These are phyloP conservation scores for Patella pellucida DNA, from an alignment of 2,888 invertebrate species.

Conservation along the genomic window DNA sequence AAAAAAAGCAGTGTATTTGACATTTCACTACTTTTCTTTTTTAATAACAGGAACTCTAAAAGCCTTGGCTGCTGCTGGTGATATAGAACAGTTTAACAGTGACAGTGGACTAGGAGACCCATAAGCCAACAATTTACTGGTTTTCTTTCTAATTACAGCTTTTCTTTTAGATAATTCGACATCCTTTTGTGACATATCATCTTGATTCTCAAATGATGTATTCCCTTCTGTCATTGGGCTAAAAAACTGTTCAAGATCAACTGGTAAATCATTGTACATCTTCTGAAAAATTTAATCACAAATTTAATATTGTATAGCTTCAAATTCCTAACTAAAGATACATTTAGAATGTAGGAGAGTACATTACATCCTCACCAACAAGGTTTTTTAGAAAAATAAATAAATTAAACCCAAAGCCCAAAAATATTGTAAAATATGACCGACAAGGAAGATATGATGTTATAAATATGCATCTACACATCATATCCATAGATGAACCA, in stretches of 20 bases:
- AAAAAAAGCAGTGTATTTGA: too few relatives aligned
- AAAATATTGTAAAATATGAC: too few relatives aligned
- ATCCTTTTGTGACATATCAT: slow-evolving; percentile 20
- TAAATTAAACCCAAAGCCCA: too few relatives aligned
- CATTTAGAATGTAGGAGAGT: too few relatives aligned
- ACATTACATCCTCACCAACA: too few relatives aligned
- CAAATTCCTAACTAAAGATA: too few relatives aligned
- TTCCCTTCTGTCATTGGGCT: slow-evolving; percentile 19
- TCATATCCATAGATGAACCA: too few relatives aligned
- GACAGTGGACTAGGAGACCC: slow-evolving; percentile 46
- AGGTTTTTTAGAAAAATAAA: too few relatives aligned
- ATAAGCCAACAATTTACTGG: slow-evolving; percentile 45
- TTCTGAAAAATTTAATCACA: slow-evolving; percentile 9
- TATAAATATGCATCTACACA: too few relatives aligned
- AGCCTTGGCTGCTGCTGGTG: slow-evolving; percentile 40
- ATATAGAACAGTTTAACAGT: slow-evolving; percentile 33
- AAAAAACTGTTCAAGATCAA: slow-evolving; percentile 21
- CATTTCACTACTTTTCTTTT: not conserved
- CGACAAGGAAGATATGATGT: too few relatives aligned
- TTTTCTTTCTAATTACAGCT: slow-evolving; percentile 38
- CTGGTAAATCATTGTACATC: slow-evolving; percentile 19
- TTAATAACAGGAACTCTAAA: slow-evolving; percentile 48
- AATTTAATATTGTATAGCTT: too few relatives aligned
- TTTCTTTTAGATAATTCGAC: slow-evolving; percentile 27
- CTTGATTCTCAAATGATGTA: not conserved